A percentile compares a stretch with the other conserved stretches of the same genome.
phyloP scores from a whole-genome alignment of 2,797 vertebrate genomes.

The Arctocebus calabarensis region DNA sequence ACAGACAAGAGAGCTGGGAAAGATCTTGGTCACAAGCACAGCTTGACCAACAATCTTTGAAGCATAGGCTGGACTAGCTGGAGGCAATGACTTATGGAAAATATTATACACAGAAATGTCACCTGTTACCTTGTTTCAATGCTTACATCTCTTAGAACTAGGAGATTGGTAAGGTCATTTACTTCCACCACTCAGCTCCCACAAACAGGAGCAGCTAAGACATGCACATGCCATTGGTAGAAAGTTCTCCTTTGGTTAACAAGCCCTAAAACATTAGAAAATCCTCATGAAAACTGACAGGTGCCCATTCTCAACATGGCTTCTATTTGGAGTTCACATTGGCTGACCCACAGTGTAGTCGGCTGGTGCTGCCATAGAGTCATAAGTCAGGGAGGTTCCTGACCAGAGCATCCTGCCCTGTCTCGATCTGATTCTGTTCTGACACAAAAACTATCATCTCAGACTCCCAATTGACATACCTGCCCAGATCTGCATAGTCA shows the following conservation, averaged over 20 bases:
- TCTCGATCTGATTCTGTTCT: neutral
- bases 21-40: neutral
- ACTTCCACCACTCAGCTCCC: neutral
- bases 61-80: neutral
- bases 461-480: neutral
- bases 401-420: neutral
- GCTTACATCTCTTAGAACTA: neutral
- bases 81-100: neutral
- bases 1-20: neutral
- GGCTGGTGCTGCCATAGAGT: neutral
- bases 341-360: neutral
- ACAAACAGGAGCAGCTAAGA: neutral
- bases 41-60: neutral
- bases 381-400: neutral
- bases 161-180: neutral
- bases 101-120: slow-evolving; percentile 12
- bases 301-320: neutral
- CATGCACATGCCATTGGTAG: rapidly evolving
- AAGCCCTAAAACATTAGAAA: neutral
- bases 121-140: neutral
- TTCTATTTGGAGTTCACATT: neutral
- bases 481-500: neutral
- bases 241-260: neutral
- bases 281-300: neutral
- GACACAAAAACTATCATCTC: neutral